A percentile compares a stretch with the other conserved stretches of the same genome.
phyloP scores from a whole-genome alignment of 2,113 vertebrate genomes.

The Theristicus caerulescens region DNA sequence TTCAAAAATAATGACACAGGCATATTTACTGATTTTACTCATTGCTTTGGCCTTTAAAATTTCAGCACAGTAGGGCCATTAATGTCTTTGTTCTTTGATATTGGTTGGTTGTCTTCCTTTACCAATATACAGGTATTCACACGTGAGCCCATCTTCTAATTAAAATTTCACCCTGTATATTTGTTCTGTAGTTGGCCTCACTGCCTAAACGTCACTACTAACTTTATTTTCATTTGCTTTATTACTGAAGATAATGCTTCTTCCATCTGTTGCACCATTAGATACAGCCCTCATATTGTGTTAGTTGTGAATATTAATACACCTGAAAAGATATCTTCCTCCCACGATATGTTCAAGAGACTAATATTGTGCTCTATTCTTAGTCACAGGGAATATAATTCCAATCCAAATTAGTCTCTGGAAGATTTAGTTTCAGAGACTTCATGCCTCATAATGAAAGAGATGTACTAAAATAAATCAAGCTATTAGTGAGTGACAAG shows the following conservation, averaged over 20 bases:
- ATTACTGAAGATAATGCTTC: not conserved
- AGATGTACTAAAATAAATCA: slow-evolving; percentile 19
- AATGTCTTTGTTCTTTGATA: not conserved
- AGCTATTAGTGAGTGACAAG: not conserved
- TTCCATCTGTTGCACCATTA: not conserved
- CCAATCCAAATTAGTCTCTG: not conserved
- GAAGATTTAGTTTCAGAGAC: not conserved
- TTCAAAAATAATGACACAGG: not conserved
- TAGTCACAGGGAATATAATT: not conserved
- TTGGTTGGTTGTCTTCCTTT: not conserved
- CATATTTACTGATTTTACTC: not conserved
- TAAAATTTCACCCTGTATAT: not conserved
- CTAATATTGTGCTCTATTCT: not conserved
- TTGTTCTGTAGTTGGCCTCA: not conserved
- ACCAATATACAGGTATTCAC: not conserved
- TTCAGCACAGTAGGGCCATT: not conserved
- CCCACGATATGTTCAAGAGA: not conserved
- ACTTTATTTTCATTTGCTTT: not conserved
- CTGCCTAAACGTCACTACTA: not conserved
- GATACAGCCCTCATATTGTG: not conserved
- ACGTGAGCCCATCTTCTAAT: not conserved
- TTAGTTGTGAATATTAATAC: not conserved
- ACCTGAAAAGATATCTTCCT: not conserved
- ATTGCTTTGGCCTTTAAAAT: not conserved
- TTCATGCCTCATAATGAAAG: not conserved